Conservation (phyloP, 2,888 invertebrate genomes). For the Rhingia rostrata region DNA sequence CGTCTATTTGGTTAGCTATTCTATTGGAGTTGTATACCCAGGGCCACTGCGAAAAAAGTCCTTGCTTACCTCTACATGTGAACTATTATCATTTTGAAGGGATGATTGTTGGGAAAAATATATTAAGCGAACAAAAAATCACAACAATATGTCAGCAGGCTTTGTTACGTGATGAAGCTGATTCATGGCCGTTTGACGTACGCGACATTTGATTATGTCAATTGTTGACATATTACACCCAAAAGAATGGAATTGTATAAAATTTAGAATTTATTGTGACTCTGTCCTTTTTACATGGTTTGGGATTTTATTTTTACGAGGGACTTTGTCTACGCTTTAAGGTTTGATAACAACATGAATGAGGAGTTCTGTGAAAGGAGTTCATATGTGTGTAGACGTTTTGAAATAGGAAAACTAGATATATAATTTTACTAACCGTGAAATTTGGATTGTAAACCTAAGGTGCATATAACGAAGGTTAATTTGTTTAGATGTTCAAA, state of each 20-base stretch:
- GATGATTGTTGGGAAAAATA: constrained; percentile 32
- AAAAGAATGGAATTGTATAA: constrained; percentile 49
- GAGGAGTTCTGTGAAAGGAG: too few relatives aligned
- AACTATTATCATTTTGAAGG: constrained; percentile 35
- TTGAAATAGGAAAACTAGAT: too few relatives aligned
- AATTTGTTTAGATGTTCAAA: too few relatives aligned
- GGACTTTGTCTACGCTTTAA: too few relatives aligned
- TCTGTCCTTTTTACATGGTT: neutral
- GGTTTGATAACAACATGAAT: too few relatives aligned
- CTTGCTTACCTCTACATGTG: constrained; percentile 29
- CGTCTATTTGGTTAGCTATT: constrained; percentile 37
- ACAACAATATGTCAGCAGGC: constrained; percentile 14
- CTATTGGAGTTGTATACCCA: constrained; percentile 18
- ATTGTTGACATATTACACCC: constrained; percentile 43
- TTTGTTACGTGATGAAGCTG: constrained; percentile 55
- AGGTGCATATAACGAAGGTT: too few relatives aligned
- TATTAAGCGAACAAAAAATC: constrained; percentile 21
- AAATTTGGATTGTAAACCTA: too few relatives aligned
- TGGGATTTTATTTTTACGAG: neutral
- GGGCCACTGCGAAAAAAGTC: constrained; percentile 9
- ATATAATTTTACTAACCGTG: too few relatives aligned
- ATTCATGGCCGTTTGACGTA: constrained; percentile 42
- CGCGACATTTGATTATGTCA: constrained; percentile 41
- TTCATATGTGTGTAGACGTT: too few relatives aligned
- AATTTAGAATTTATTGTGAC: constrained; percentile 58